Evolutionary conservation across 2,888 invertebrate species (phyloP), one percentile per base, ranked within the genome.

Genomic region (Noctua comes): DNA sequence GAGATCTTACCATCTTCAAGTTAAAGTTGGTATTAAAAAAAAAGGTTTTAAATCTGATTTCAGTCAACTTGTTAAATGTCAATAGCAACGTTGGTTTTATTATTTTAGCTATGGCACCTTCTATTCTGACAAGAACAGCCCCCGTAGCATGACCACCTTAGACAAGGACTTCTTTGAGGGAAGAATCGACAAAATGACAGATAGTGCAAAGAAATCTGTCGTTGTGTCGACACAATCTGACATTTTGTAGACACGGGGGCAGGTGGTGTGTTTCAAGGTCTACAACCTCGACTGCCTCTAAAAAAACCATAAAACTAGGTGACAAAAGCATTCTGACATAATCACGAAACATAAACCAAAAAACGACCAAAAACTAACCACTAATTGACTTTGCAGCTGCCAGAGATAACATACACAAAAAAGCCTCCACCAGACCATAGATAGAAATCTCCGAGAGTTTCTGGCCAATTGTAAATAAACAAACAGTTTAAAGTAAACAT

Each of bases 401-500:
- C 76, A 83, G 48, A 79, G 73, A 81, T 80, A 80, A 82, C 59
- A 76, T 66, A 77, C 77, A 27, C 78, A 77, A 76, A 86, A 85
- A 83, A 86, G 73, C 51, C 51, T 46, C 43, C 31, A 79, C 70
- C 62, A 57, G 24, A 57, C 86, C 82, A 66, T 80, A 89, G 79
- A 89, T 88, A 86, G 83, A 88, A 85, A 88, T 88, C 83, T 86
- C 84, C 77, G 78, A 85, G 79, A 80, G 82, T 87, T 87, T 85
- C 76, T 64, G 80, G 83, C 73, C 82, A 75, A 90, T 90, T 88
- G 89, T 89, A 90, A 90, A 89, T 88, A 91, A 92, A 91, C 89
- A 91, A 92, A 91, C 90, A 87, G 70, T 71, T 68, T 51, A 88
- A 88, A 86, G 87, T 89, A 90, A 90, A 90, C 89, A 88, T 79